Conservation (phyloP, 37 sponge, comb jelly and placozoan genomes). For the Diacarnus erythraeanus region DNA sequence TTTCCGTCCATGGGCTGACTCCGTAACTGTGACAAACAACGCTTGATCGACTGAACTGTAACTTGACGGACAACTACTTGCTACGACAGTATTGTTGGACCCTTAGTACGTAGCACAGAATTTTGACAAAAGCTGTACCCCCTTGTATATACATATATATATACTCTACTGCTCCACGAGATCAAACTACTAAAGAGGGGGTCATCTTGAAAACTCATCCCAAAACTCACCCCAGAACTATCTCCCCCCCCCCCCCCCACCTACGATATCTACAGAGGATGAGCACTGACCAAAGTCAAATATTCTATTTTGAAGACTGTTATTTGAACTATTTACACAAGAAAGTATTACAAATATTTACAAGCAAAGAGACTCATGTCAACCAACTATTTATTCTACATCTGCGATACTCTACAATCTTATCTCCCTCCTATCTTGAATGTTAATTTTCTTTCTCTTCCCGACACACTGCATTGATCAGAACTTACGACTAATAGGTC, state of each 20-base stretch:
- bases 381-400: background rate
- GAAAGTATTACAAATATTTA: background rate
- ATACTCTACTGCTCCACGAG: background rate
- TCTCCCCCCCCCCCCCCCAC: too few species aligned
- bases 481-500: too few species aligned
- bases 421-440: background rate
- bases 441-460: slow-evolving; percentile 1
- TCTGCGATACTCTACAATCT: background rate
- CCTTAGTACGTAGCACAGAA: background rate
- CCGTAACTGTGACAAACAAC: slow-evolving; percentile 12
- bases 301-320: background rate
- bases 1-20: slow-evolving; percentile 78
- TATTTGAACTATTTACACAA: background rate
- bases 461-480: slow-evolving; percentile 2
- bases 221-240: background rate
- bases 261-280: background rate
- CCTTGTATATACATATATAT: background rate
- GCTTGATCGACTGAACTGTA: slow-evolving; percentile 15
- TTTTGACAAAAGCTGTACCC: background rate
- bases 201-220: too few species aligned
- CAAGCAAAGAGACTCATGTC: slow-evolving; percentile 16
- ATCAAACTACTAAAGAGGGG: background rate
- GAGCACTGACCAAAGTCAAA: background rate
- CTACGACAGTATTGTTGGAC: slow-evolving; percentile 2
- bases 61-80: background rate